These are phyloP conservation scores for Leuciscus waleckii DNA, from an alignment of 2,797 vertebrate species.

Conservation along the genomic window DNA sequence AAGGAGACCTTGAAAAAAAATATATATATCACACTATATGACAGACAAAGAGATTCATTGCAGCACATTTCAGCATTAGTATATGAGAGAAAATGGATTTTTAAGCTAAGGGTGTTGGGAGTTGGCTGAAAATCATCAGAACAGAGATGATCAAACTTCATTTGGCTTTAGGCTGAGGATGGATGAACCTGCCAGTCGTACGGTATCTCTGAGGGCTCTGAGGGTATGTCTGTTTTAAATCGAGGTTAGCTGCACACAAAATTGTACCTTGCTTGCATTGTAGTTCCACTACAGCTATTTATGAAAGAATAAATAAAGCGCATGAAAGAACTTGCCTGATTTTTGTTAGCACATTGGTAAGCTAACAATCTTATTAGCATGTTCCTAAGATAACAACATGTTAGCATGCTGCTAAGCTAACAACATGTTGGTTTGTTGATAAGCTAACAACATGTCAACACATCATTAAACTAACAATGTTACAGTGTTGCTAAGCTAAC, in stretches of 20 bases:
- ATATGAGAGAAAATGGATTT: conserved; percentile 2
- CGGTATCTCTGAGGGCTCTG: neutral
- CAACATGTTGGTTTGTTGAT: too few species aligned
- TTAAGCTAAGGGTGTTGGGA: neutral
- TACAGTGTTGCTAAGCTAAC: neutral
- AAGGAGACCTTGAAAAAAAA: neutral
- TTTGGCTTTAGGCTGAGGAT: conserved; percentile 1
- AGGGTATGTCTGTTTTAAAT: conserved; percentile 7
- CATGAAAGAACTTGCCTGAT: neutral
- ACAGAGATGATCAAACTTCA: conserved; percentile 13
- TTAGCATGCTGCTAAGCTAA: neutral
- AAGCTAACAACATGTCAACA: too few species aligned
- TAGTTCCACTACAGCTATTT: neutral
- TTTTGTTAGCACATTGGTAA: neutral
- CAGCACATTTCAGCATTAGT: conserved; percentile 8
- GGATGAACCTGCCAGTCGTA: conserved; percentile 12
- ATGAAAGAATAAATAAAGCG: neutral
- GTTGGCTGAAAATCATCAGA: conserved; percentile 23
- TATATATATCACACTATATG: neutral
- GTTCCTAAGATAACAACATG: neutral
- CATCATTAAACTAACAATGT: neutral
- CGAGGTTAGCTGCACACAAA: neutral
- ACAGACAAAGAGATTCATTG: conserved; percentile 15
- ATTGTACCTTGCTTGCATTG: neutral
- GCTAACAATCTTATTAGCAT: neutral